phyloP scores from a whole-genome alignment of 2,113 vertebrate genomes.

The Gila orcuttii region DNA sequence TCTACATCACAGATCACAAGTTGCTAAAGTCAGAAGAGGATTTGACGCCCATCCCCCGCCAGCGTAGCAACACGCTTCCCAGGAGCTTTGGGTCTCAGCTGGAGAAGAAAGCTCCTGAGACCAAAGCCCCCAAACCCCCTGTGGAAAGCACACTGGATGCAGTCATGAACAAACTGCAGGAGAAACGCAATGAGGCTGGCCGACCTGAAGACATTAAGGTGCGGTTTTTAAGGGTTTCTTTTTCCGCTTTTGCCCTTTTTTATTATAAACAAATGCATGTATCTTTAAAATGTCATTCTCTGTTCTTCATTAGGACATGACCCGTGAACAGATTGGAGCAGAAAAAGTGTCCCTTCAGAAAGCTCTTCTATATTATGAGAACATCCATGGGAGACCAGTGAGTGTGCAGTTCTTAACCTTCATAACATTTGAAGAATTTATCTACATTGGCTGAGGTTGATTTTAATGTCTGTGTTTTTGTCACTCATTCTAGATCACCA shows the following conservation, averaged over 20 bases:
- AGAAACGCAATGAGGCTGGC: constrained; percentile 86
- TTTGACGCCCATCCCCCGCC: constrained; percentile 85
- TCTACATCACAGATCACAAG: constrained; percentile 80
- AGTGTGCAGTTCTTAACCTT: constrained; percentile 59
- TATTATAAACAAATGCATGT: background rate
- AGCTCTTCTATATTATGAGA: constrained; percentile 91
- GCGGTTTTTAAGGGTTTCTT: background rate
- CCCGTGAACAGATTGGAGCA: constrained; percentile 89
- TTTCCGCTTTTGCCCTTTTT: background rate
- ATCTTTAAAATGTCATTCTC: background rate
- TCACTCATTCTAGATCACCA: constrained; percentile 82
- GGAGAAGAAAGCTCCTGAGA: constrained; percentile 85
- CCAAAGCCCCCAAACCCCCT: constrained; percentile 84
- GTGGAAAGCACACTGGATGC: constrained; percentile 88
- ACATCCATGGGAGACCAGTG: constrained; percentile 93
- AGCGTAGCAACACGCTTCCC: constrained; percentile 96
- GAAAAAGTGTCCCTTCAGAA: constrained; percentile 96
- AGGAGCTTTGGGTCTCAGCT: constrained; percentile 97
- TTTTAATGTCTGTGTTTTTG: background rate
- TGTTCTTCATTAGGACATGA: constrained; percentile 87
- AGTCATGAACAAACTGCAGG: constrained; percentile 88
- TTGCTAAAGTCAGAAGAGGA: constrained; percentile 92
- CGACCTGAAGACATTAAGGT: constrained; percentile 96
- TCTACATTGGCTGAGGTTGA: background rate
- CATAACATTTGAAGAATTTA: background rate